These are phyloP conservation scores for Drosophila parvula DNA, from an alignment of 1,140 invertebrate genomes.

Conservation along the genomic window DNA sequence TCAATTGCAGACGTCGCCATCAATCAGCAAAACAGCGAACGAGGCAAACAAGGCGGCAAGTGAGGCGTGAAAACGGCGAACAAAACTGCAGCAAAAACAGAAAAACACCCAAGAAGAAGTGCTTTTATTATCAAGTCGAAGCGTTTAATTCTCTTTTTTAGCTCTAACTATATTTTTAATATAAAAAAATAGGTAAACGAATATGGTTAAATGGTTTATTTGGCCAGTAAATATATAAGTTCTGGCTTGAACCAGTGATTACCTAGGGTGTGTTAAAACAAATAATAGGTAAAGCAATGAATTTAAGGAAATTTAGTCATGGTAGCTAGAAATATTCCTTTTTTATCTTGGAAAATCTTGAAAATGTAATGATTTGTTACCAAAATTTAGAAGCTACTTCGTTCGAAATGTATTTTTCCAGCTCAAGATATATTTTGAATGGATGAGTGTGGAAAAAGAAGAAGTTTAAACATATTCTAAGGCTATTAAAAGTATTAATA, in stretches of 20 bases:
- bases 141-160: not conserved
- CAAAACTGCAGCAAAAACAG: conserved; percentile 36
- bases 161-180: not conserved
- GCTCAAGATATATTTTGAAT: not conserved
- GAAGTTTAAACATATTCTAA: too few relatives aligned
- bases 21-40: conserved; percentile 77
- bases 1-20: conserved; percentile 70
- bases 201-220: too few relatives aligned
- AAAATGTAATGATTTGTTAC: too few relatives aligned
- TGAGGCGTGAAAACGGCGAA: conserved; percentile 76
- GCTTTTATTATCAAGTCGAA: not conserved
- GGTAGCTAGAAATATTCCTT: too few relatives aligned
- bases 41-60: conserved; percentile 66
- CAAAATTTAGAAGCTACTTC: too few relatives aligned
- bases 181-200: not conserved
- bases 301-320: too few relatives aligned
- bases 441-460: not conserved
- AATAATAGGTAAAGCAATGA: too few relatives aligned
- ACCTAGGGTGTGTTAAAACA: too few relatives aligned
- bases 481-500: not conserved
- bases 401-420: too few relatives aligned
- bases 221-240: too few relatives aligned
- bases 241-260: too few relatives aligned
- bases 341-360: too few relatives aligned
- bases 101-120: not conserved